Evolutionary conservation across 2,888 invertebrate genomes (phyloP).

Genomic region (Ethmia dodecea): DNA sequence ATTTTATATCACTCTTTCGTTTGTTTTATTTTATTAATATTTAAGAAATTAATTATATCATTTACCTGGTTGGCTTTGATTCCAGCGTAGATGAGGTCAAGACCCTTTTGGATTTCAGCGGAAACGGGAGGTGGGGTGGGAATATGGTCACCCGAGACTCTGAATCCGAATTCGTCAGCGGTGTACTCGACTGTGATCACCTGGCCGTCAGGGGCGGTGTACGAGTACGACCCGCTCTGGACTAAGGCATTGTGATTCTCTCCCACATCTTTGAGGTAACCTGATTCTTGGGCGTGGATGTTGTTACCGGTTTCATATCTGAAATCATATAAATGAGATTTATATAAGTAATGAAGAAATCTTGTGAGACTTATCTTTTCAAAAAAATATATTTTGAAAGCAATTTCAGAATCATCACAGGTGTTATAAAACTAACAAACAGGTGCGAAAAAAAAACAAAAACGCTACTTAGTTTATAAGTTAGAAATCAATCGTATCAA

Average conservation of each 20-base stretch:
- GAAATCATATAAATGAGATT: too few relatives aligned
- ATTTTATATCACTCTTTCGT: too few relatives aligned
- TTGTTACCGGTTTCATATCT: conserved; percentile 92
- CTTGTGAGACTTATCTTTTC: too few relatives aligned
- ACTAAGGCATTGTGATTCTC: conserved; percentile 83
- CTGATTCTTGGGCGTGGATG: conserved; percentile 87
- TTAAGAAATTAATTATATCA: too few relatives aligned
- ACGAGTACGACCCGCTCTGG: conserved; percentile 87
- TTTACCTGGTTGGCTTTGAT: conserved; percentile 79
- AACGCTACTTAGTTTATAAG: too few relatives aligned
- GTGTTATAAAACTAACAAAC: too few relatives aligned
- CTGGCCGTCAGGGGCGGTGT: conserved; percentile 88
- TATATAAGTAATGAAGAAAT: too few relatives aligned
- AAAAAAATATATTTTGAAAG: too few relatives aligned
- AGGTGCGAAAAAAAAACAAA: too few relatives aligned
- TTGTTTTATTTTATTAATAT: too few relatives aligned
- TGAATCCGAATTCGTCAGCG: conserved; percentile 90
- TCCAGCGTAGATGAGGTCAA: conserved; percentile 91
- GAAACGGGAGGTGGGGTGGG: conserved; percentile 91
- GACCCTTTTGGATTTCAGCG: conserved; percentile 90
- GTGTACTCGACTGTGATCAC: conserved; percentile 86
- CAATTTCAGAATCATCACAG: too few relatives aligned
- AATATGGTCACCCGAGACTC: conserved; percentile 87
- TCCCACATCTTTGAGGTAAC: conserved; percentile 83
- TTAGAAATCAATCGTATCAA: too few relatives aligned